Evolutionary conservation across 2,797 vertebrate species (phyloP).

Genomic region (Pristis pectinata): DNA sequence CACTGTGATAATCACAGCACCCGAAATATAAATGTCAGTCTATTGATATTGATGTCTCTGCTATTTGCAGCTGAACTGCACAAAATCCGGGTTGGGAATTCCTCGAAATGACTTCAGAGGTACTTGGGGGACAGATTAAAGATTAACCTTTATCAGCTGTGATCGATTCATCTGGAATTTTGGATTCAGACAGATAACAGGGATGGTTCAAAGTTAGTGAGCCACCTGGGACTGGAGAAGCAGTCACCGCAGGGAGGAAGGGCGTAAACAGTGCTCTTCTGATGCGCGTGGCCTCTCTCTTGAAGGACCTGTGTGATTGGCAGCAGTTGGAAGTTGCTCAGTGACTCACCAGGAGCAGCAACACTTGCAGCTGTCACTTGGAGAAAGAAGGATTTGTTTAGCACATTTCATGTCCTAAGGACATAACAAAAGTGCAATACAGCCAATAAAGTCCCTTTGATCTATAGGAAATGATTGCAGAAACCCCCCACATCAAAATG

Average conservation of each 20-base stretch:
- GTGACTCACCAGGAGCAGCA: neutral
- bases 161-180: neutral
- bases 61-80: neutral
- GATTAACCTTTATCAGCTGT: neutral
- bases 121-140: neutral
- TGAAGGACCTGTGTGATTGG: neutral
- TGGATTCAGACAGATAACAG: neutral
- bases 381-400: neutral
- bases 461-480: neutral
- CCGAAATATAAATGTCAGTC: constrained; percentile 24
- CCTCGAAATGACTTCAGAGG: neutral
- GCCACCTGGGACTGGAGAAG: neutral
- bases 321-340: neutral
- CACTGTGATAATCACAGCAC: neutral
- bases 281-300: neutral
- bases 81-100: neutral
- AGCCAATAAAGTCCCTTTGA: neutral
- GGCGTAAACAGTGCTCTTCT: too few species aligned
- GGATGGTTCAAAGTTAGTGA: neutral
- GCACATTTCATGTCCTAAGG: neutral
- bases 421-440: neutral
- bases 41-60: neutral
- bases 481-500: neutral
- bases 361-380: neutral
- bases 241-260: neutral